Conservation (phyloP, 2,888 invertebrate genomes). For the Sesia bembeciformis region DNA sequence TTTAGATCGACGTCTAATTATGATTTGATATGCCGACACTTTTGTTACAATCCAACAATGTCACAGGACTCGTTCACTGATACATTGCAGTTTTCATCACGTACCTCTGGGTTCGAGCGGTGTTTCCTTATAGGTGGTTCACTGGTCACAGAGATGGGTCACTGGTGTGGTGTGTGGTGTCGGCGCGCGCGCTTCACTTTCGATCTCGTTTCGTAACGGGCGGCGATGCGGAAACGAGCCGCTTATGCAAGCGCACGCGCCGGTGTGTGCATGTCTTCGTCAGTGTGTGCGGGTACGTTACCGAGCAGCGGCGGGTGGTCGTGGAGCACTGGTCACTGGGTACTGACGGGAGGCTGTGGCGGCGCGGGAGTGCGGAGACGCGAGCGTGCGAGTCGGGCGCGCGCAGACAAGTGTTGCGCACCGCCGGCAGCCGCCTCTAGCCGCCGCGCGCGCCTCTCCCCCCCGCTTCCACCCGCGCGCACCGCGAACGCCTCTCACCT, state of each 20-base stretch:
- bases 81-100: no score
- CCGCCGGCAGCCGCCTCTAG: constrained; percentile 19
- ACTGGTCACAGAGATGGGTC: constrained; percentile 6
- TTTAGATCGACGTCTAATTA: constrained; percentile 10
- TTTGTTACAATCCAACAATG: not conserved
- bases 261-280: not conserved
- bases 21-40: constrained; percentile 11
- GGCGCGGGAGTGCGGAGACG: constrained; percentile 20
- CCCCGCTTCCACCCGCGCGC: constrained; percentile 6
- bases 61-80: not conserved
- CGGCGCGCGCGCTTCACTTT: constrained; percentile 8
- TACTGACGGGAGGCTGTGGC: constrained; percentile 4
- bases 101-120: no score
- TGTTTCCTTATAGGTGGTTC: not conserved
- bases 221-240: constrained; percentile 18
- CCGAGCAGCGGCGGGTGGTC: constrained; percentile 24
- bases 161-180: constrained; percentile 6
- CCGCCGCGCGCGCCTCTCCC: constrained; percentile 7
- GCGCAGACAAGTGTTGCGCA: constrained; percentile 42
- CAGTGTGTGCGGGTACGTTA: constrained; percentile 37
- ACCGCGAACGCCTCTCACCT: not conserved
- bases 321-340: constrained; percentile 20
- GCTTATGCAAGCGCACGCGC: constrained; percentile 22
- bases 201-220: constrained; percentile 17
- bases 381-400: constrained; percentile 48